Percentiles rank a stretch among this genome's conserved stretches.
Evolutionary conservation across 53 echinoderm and acorn worm genomes (phyloP).

Genomic region (Echinarachnius parma): DNA sequence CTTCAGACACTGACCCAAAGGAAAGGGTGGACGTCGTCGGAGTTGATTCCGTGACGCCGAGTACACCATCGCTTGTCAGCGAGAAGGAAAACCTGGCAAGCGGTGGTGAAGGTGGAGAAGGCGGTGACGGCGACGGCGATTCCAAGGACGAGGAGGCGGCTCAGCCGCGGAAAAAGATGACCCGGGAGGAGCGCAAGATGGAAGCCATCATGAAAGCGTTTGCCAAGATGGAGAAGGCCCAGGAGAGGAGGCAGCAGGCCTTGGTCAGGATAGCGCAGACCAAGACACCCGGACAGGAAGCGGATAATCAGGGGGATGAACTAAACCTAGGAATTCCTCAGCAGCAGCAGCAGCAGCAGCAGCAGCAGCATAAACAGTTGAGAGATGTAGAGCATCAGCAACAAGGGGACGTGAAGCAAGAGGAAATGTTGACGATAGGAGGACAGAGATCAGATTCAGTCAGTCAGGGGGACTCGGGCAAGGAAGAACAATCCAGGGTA

Average conservation of each 20-base stretch:
- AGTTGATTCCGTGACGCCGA: conserved; percentile 9
- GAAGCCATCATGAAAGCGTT: conserved; percentile 97
- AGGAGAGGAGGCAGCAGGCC: conserved; percentile 90
- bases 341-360: neutral
- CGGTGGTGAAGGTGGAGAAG: too few species aligned
- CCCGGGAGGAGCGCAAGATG: conserved; percentile 96
- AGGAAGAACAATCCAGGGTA: conserved; percentile 33
- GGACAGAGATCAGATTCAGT: too few species aligned
- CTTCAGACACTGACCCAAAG: conserved; percentile 31
- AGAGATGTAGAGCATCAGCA: neutral
- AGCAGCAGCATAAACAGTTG: conserved; percentile 4
- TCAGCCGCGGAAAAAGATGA: conserved; percentile 66
- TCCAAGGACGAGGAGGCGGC: conserved; percentile 34
- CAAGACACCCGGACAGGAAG: conserved; percentile 49
- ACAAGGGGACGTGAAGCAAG: neutral
- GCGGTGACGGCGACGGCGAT: conserved; percentile 34
- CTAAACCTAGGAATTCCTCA: neutral
- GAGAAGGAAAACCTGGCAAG: too few species aligned
- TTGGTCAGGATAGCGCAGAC: conserved; percentile 62
- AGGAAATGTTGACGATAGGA: too few species aligned
- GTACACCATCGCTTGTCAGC: neutral
- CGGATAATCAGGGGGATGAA: neutral
- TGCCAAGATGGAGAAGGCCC: conserved; percentile 84
- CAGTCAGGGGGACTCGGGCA: conserved; percentile 21
- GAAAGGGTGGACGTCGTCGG: conserved; percentile 38